These are phyloP conservation scores for Megalops atlanticus DNA, from an alignment of 2,113 vertebrate genomes.

Conservation along the genomic window DNA sequence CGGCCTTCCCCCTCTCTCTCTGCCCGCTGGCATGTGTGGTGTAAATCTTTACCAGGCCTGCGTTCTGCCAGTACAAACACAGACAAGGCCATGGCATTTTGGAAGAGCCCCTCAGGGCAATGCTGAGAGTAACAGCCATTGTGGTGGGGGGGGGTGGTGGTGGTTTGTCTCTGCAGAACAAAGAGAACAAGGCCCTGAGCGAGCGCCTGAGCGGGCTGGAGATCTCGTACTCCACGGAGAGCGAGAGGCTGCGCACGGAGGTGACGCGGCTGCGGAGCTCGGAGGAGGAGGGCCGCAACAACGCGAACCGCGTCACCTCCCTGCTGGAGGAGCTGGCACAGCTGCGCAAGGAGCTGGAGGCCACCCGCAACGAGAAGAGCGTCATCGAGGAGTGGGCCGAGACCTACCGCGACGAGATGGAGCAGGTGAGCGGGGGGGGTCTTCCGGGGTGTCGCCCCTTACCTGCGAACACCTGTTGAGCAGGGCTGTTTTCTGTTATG, in stretches of 20 bases:
- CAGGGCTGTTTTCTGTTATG: too few species aligned
- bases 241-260: constrained; percentile 77
- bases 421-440: constrained; percentile 66
- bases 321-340: constrained; percentile 86
- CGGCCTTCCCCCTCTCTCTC: constrained; percentile 1
- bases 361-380: constrained; percentile 75
- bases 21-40: neutral
- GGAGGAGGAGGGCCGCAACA: constrained; percentile 78
- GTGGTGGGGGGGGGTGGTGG: neutral
- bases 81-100: neutral
- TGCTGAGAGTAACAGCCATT: neutral
- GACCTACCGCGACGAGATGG: constrained; percentile 76
- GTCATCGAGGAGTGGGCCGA: constrained; percentile 73
- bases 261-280: constrained; percentile 76
- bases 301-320: constrained; percentile 72
- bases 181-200: constrained; percentile 85
- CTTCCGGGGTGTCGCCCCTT: neutral
- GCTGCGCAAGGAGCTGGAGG: constrained; percentile 81
- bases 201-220: constrained; percentile 78
- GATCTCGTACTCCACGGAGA: constrained; percentile 69
- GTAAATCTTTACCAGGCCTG: neutral
- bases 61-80: neutral
- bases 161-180: constrained; percentile 73
- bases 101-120: neutral
- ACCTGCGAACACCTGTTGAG: neutral